phyloP scores from a whole-genome alignment of 37 sponge, comb jelly and placozoan genomes.

The Oopsacas minuta region DNA sequence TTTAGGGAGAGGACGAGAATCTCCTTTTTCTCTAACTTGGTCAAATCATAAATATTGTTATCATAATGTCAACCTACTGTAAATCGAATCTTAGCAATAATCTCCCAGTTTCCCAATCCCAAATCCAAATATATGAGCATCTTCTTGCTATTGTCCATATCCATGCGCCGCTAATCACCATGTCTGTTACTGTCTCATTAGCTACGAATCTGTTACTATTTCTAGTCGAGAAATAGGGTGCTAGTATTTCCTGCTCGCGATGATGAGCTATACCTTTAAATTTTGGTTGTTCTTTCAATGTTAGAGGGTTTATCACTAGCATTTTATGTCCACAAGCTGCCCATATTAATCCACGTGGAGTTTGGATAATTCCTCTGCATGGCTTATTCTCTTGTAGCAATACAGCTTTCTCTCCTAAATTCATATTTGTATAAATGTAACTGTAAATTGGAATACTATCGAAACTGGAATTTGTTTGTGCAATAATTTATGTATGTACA shows the following conservation, averaged over 20 bases:
- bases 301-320: conserved; percentile 39
- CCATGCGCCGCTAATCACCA: conserved; percentile 29
- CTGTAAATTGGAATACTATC: no score
- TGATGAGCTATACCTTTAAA: conserved; percentile 5
- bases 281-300: conserved; percentile 27
- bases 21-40: no score
- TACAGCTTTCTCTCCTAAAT: conserved; percentile 6
- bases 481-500: no score
- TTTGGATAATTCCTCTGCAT: conserved; percentile 36
- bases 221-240: not conserved
- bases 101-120: conserved; percentile 39
- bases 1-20: no score
- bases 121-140: conserved; percentile 37
- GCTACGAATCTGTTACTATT: not conserved
- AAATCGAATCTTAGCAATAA: conserved; percentile 30
- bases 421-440: no score
- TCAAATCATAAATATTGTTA: no score
- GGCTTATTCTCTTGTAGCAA: conserved; percentile 26
- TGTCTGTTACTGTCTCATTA: conserved; percentile 32
- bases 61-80: conserved; percentile 35
- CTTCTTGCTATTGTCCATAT: conserved; percentile 63
- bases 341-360: conserved; percentile 42
- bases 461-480: no score
- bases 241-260: not conserved
- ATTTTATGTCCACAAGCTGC: conserved; percentile 44